phyloP scores from a whole-genome alignment of 1,140 invertebrate species.

The Atopsyche davidsoni region DNA sequence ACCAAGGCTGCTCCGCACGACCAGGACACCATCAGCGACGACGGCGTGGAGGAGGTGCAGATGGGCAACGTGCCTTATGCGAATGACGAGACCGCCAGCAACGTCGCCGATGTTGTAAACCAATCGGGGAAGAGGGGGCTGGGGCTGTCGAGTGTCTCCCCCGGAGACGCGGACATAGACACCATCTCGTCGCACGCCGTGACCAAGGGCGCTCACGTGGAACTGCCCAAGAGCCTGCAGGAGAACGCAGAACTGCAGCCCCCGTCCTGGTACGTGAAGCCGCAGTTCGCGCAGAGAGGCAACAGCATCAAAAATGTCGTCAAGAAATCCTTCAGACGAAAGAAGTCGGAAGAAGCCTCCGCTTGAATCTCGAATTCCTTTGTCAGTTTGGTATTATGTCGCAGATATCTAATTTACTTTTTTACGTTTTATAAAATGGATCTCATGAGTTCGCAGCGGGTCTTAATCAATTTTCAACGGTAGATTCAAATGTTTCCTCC shows the following conservation, averaged over 20 bases:
- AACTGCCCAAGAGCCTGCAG: conserved; percentile 32
- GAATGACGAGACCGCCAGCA: conserved; percentile 17
- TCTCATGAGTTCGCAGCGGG: too few relatives aligned
- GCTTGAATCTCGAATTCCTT: too few relatives aligned
- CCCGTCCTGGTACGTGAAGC: conserved; percentile 45
- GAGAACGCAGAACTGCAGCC: conserved; percentile 42
- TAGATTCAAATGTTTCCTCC: too few relatives aligned
- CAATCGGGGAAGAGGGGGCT: conserved; percentile 16
- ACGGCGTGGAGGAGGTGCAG: conserved; percentile 44
- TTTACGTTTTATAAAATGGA: too few relatives aligned
- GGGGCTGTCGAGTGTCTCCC: conserved; percentile 36
- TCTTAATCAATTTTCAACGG: too few relatives aligned
- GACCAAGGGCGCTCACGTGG: conserved; percentile 31
- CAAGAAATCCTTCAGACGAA: conserved; percentile 21
- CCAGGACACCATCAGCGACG: conserved; percentile 39
- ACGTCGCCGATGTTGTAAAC: not conserved
- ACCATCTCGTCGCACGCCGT: conserved; percentile 32
- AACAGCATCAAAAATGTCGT: conserved; percentile 30
- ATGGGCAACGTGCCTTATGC: conserved; percentile 46
- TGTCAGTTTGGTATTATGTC: too few relatives aligned
- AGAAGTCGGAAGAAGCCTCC: conserved; percentile 20
- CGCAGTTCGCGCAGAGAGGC: conserved; percentile 38
- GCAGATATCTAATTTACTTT: too few relatives aligned
- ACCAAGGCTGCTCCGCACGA: conserved; percentile 35
- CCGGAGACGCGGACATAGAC: conserved; percentile 35